These are phyloP conservation scores for Phyllotreta striolata DNA, from an alignment of 2,888 invertebrate genomes.

Conservation along the genomic window DNA sequence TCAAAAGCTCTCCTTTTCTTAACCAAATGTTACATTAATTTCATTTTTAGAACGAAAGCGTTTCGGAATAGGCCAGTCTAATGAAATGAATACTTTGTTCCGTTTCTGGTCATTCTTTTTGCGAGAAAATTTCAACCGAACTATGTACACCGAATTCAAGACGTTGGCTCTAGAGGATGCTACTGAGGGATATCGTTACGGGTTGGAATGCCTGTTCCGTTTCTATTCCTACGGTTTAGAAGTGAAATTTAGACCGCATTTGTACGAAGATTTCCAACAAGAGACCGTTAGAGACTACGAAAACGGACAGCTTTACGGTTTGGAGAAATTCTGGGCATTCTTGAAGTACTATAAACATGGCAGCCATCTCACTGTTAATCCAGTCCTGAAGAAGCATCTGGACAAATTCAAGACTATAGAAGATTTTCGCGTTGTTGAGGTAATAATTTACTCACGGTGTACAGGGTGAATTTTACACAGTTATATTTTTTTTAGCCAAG, in stretches of 20 bases:
- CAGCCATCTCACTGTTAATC: constrained; percentile 75
- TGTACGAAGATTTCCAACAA: constrained; percentile 95
- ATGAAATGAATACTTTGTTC: constrained; percentile 99
- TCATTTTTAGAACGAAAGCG: constrained; percentile 82
- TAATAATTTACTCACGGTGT: too few relatives aligned
- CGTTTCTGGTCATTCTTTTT: constrained; percentile 99
- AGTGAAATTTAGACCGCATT: constrained; percentile 91
- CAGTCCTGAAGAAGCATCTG: constrained; percentile 75
- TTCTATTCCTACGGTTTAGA: constrained; percentile 98
- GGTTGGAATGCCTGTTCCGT: constrained; percentile 88
- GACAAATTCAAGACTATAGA: constrained; percentile 86
- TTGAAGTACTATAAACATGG: constrained; percentile 93
- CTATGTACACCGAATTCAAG: constrained; percentile 97
- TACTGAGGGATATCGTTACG: constrained; percentile 85
- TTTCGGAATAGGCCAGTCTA: constrained; percentile 92
- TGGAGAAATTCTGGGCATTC: constrained; percentile 99
- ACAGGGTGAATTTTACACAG: too few relatives aligned
- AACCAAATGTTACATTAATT: constrained; percentile 3
- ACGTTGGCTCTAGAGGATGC: constrained; percentile 94
- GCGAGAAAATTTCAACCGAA: constrained; percentile 96
- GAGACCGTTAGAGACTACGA: constrained; percentile 92
- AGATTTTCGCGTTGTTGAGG: constrained; percentile 86
- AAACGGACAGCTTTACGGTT: constrained; percentile 93
- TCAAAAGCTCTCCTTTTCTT: background rate
- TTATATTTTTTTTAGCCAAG: constrained; percentile 62